Conservation (phyloP, 2,113 vertebrate genomes). For the Toxostoma redivivum region DNA sequence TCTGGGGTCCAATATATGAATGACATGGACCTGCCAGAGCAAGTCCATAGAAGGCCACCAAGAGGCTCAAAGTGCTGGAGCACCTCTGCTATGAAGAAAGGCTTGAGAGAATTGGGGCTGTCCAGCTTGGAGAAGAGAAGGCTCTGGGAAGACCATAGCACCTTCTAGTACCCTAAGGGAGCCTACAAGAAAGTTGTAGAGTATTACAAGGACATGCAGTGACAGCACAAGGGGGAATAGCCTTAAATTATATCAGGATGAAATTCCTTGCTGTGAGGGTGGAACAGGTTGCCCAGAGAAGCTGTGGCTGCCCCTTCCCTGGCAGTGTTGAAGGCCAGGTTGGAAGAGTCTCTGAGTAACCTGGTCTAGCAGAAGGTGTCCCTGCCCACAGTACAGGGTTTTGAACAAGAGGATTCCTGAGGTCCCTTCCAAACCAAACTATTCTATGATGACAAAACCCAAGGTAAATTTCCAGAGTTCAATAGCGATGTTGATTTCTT, state of each 20-base stretch:
- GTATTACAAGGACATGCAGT: no score
- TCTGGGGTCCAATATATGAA: no score
- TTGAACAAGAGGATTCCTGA: background rate
- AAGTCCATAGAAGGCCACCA: background rate
- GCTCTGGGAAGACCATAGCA: background rate
- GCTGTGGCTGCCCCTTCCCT: background rate
- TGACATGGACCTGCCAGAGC: no score
- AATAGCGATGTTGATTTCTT: background rate
- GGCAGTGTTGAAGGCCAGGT: background rate
- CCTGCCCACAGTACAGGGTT: fast-evolving
- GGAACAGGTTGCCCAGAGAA: background rate
- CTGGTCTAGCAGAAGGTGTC: background rate
- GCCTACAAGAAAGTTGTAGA: background rate
- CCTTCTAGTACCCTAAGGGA: background rate
- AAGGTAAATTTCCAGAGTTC: background rate
- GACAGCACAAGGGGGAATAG: background rate
- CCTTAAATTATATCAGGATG: background rate
- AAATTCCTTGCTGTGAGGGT: background rate
- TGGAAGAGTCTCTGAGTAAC: background rate
- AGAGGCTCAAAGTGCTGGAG: background rate
- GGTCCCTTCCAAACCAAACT: background rate
- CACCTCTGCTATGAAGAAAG: background rate
- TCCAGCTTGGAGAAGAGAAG: no score
- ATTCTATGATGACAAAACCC: background rate
- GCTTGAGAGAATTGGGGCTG: no score